Conservation (phyloP, 2,113 vertebrate species). For the Calonectris borealis region DNA sequence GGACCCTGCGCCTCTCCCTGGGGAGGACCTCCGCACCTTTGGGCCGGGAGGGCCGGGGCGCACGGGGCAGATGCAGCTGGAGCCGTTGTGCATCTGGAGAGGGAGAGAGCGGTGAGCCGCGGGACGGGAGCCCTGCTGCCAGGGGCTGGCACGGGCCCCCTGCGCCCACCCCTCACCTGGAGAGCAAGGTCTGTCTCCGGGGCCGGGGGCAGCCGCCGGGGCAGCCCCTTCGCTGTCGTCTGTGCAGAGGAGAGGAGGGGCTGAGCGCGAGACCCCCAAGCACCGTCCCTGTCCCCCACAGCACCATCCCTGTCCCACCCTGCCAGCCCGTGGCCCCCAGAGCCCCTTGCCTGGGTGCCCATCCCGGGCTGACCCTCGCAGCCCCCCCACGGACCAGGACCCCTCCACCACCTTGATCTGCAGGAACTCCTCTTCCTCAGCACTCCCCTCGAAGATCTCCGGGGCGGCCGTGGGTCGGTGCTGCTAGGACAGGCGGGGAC, state of each 20-base stretch:
- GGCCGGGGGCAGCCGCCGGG: background rate
- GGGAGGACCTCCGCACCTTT: background rate
- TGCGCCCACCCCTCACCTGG: background rate
- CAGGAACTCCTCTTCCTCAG: slow-evolving; percentile 55
- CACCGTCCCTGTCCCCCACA: accelerated
- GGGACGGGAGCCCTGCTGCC: accelerated
- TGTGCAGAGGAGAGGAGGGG: background rate
- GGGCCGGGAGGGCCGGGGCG: slow-evolving; percentile 26
- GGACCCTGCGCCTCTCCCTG: accelerated
- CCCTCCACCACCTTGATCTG: slow-evolving; percentile 35
- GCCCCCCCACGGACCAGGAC: background rate
- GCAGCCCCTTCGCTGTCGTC: background rate
- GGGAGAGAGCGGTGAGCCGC: background rate
- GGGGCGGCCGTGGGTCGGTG: background rate
- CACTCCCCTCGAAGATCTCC: slow-evolving; percentile 10
- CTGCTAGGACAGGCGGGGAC: background rate
- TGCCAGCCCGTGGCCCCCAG: background rate
- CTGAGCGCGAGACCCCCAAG: background rate
- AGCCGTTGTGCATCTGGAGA: slow-evolving; percentile 17
- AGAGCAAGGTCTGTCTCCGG: background rate
- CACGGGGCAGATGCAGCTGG: slow-evolving; percentile 45
- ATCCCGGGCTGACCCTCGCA: background rate
- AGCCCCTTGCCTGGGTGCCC: background rate
- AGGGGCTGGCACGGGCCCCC: accelerated
- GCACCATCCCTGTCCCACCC: accelerated